Base-by-base conservation (phyloP, 2,888 invertebrate species). In the Dinocampus coccinellae region DNA sequence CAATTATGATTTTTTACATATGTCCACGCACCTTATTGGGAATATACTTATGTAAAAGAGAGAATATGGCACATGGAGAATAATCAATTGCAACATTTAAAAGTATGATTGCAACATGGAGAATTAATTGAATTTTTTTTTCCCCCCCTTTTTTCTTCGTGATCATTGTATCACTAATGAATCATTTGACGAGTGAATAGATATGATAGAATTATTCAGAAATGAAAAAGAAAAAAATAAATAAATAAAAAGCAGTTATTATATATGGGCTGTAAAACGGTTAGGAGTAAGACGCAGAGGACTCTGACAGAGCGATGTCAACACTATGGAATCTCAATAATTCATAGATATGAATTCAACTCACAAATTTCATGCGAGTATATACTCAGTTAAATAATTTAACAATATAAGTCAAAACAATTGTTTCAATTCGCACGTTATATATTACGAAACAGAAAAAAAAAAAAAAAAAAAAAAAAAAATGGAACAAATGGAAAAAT, bases 301-400 rank as follows among this genome's bases (percentile, higher is more conserved):
- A 76, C 76, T 77, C 79, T 83, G 81, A 83, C 80, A 82, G 78
- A 76, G 77, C 82, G 82, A 83, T 84, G 83, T 85, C 84, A 84
- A 86, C 83, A 84, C 80, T 85, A 77, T 80, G 85, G 85, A 86
- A 85, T 86, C 84, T 81, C 78, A 82, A 82, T 84, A 78, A 81
- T 82, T 78, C 73, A 78, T 74, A 42, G 78, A 83, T 77, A 79
- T 75, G 73, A 76, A 76, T 76, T 78, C 72, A 74, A 76, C 61
- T 73, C 58, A 72, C 42, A 62, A 55, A 36, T 6, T 13, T 26
- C n/a, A 26, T 13, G 2, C 11, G 26, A 22, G 2, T 16, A 60
- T n/a, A 3, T 42, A 26, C 7, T 13, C 39, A 62, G 22, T 42
- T 22, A 24, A 24, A 42, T 42, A 24, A 13, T 11, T 62, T 7